Evolutionary conservation across 1,140 invertebrate species (phyloP), one percentile per base, ranked within the genome.

Genomic region (Aphelenchoides fujianensis): DNA sequence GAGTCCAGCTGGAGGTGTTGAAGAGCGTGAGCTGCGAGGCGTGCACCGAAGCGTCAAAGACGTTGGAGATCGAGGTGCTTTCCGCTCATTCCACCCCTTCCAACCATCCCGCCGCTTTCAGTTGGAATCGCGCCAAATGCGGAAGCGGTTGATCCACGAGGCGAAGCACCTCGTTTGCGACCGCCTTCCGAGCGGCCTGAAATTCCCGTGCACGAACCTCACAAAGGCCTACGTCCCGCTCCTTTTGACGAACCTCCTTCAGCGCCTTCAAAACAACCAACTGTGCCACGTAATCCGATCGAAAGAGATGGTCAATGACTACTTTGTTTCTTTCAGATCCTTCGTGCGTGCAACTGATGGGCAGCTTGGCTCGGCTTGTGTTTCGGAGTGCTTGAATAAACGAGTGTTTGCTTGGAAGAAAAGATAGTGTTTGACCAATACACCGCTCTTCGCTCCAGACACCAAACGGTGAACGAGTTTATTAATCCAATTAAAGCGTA

Each of bases 121-220:
- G 19, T 19, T 59, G 5, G 5, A 59, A 19, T 59, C 55, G 5
- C 55, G 55, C 7, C 12, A 5, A 23, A 59, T 59, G 55, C 55
- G 55, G 5, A 59, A 59, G 55, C 5, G 55, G 5, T 19, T 59
- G 19, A 5, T 59, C 19, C 19, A 7, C 5, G 55, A 59, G 34
- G 55, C 55, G 5, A 59, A 59, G 34, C 55, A 59, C 23, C 34
- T 59, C 19, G 55, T 19, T 5, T 59, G 55, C 55, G 55, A 59
- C 34, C 19, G 23, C 12, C 34, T 59, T 27, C 55, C 55, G 5
- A 19, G 55, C n/a, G n/a, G n/a, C 34, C 34, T 59, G 5, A 59
- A 59, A 23, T 19, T 7, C 34, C 55, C 55, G 5, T 59, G 55
- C 23, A 7, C 5, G 27, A 59, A 59, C 5, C 34, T 59, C 12